A percentile compares a stretch with the other conserved stretches of the same genome.
Conservation (phyloP, 2,113 vertebrate genomes). For the Xenopus tropicalis region DNA sequence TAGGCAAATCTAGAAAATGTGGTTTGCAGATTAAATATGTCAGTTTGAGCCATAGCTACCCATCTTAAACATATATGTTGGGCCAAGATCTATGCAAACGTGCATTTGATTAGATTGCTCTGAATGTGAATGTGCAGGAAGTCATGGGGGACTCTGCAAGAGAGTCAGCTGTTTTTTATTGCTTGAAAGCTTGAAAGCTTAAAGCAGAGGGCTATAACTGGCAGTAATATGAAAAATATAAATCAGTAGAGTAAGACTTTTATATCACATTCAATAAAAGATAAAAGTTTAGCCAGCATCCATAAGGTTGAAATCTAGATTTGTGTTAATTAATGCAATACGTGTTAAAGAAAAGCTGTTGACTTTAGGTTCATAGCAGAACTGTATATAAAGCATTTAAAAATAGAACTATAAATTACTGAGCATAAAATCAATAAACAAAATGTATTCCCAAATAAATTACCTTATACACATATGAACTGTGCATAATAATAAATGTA, state of each 20-base stretch:
- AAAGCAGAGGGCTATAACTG: conserved; percentile 1
- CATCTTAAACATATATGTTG: conserved; percentile 32
- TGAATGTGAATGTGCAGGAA: conserved; percentile 6
- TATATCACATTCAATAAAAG: background rate
- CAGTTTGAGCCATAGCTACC: conserved; percentile 12
- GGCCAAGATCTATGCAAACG: conserved; percentile 12
- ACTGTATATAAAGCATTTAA: no score
- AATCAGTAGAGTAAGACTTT: conserved; percentile 2
- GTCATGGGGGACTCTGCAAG: background rate
- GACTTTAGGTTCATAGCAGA: no score
- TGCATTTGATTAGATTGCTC: conserved; percentile 16
- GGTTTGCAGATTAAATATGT: conserved; percentile 30
- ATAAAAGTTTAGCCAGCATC: background rate
- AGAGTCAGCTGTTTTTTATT: conserved; percentile 18
- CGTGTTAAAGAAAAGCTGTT: no score
- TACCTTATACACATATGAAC: no score
- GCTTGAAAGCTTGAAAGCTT: conserved; percentile 4
- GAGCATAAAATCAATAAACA: no score
- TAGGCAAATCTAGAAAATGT: conserved; percentile 11
- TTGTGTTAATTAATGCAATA: no score
- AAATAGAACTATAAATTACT: no score
- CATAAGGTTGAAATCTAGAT: background rate
- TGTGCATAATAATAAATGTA: no score
- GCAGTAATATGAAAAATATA: conserved; percentile 20
- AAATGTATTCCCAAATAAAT: no score